These are phyloP conservation scores for Charina bottae DNA, from an alignment of 2,113 vertebrate genomes.

Conservation along the genomic window DNA sequence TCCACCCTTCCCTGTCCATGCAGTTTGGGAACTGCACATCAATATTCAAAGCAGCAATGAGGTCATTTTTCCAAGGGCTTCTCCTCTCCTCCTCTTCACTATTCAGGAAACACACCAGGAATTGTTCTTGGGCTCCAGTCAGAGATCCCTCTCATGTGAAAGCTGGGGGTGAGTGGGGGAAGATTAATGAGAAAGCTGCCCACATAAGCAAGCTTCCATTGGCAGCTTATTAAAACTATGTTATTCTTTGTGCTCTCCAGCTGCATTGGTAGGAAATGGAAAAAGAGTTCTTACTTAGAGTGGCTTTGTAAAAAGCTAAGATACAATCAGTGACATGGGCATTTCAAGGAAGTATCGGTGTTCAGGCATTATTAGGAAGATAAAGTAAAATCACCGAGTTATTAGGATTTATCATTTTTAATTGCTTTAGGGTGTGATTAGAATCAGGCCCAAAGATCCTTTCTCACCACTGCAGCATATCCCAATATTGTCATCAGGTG, in stretches of 20 bases:
- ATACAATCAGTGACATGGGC: neutral
- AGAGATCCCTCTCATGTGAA: conserved; percentile 29
- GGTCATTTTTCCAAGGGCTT: conserved; percentile 15
- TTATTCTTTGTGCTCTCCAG: conserved; percentile 28
- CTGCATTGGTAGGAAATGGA: neutral
- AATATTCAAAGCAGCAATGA: conserved; percentile 27
- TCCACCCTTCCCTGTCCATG: conserved; percentile 7
- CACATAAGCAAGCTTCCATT: conserved; percentile 30
- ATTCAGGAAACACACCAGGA: conserved; percentile 27
- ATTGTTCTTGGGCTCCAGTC: conserved; percentile 32
- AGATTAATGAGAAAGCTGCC: conserved; percentile 32
- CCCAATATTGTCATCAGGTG: neutral
- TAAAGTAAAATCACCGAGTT: neutral
- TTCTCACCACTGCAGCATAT: neutral
- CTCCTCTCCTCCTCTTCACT: conserved; percentile 26
- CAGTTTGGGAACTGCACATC: conserved; percentile 3
- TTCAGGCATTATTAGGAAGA: neutral
- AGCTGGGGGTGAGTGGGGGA: conserved; percentile 29
- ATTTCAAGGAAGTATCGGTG: neutral
- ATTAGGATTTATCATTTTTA: neutral
- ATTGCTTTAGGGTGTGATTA: neutral
- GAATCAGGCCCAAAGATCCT: neutral
- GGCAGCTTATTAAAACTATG: conserved; percentile 20
- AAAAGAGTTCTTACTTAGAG: neutral
- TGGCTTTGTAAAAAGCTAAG: conserved; percentile 6